Evolutionary conservation across 1,140 invertebrate genomes (phyloP).

Genomic region (Neotoxoptera formosana): DNA sequence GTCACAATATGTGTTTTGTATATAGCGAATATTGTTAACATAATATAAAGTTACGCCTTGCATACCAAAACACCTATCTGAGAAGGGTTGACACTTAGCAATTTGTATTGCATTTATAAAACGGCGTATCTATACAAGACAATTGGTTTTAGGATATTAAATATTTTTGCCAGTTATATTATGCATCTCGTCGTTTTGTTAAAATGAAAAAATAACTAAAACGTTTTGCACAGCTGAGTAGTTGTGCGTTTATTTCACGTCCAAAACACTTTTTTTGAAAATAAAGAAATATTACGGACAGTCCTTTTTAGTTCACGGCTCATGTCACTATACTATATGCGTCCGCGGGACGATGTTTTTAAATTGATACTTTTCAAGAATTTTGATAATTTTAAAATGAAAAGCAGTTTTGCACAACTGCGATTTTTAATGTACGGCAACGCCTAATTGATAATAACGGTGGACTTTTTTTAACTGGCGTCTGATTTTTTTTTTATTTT

Average conservation of each 20-base stretch:
- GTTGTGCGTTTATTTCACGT: neutral
- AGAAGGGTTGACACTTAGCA: conserved; percentile 24
- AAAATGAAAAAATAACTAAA: neutral
- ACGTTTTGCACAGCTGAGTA: neutral
- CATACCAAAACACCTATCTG: neutral
- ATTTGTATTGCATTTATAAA: neutral
- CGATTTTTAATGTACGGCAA: neutral
- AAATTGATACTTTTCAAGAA: neutral
- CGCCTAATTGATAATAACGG: neutral
- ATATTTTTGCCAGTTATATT: neutral
- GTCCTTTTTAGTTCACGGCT: neutral
- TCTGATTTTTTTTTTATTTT: neutral
- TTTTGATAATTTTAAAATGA: neutral
- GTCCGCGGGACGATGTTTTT: neutral
- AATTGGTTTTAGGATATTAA: neutral
- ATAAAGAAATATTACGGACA: neutral
- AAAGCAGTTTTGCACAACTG: neutral
- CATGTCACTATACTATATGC: neutral
- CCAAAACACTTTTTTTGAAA: neutral
- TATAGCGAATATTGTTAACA: neutral
- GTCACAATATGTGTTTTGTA: neutral
- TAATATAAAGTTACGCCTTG: neutral
- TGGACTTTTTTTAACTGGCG: neutral
- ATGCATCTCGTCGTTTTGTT: neutral
- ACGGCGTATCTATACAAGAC: neutral